Evolutionary conservation across 1,140 invertebrate species (phyloP), one percentile per base, ranked within the genome.

Genomic region (Hycleus cichorii): DNA sequence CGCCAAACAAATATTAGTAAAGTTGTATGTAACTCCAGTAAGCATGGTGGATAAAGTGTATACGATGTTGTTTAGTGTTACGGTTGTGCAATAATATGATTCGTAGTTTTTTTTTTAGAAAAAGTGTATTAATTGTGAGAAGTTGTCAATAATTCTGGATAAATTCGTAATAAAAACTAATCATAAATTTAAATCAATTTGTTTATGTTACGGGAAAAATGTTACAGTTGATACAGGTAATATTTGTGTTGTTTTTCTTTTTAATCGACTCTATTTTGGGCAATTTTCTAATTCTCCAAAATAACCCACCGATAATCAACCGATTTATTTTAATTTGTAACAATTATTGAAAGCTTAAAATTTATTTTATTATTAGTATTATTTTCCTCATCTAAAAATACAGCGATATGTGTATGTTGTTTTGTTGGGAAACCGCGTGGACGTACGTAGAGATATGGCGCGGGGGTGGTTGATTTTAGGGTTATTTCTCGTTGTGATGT

Each of bases 1-100:
- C 59, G 55, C 59, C 59, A 61, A 61, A 61, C 59, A 61, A 60
- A 60, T 57, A 57, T 61, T 61, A 61, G 59, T 61, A 48, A 61
- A 61, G 54, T 59, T 52, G 57, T 61, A 57, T 60, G 53, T 61
- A 53, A 53, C 51, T 49, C 50, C 59, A 53, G 59, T 61, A 57
- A 57, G 59, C 54, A 57, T 61, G 59, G 59, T 61, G 54, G 55
- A 57, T 55, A 51, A 61, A 57, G 39, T 52, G 54, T 52, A 55
- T 57, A 57, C 55, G 51, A 53, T 42, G 51, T 53, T 53, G 51
- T 53, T 53, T 53, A 53, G 51, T 59, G 51, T 24, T 54, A 43
- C 54, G 43, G 48, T 52, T 54, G 39, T 49, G 32, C 58, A 59
- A 49, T 59, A 55, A 52, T 45, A 53, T 45, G 40, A 32, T 45